Evolutionary conservation across 2,113 vertebrate species (phyloP), one percentile per base, ranked within the genome.

Genomic region (pig (Sus scrofa)): DNA sequence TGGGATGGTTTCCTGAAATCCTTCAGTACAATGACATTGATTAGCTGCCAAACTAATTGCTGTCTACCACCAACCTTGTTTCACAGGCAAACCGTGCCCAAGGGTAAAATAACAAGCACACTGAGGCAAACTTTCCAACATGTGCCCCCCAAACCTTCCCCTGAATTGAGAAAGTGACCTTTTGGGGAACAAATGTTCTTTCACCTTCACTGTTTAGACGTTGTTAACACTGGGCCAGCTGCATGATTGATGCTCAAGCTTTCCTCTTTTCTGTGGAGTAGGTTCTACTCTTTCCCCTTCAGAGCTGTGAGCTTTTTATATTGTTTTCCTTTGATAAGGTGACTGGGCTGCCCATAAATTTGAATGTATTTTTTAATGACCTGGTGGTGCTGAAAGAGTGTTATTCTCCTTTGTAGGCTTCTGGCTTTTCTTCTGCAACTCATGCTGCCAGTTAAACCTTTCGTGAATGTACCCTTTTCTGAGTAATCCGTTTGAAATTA

Each of bases 111-210:
- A 98, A 98, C 93, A 95, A 0, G 62, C 95, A 96, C 13, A 75
- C 96, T 89, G 96, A 98, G 93, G 95, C 50, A 96, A 88, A 97
- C 60, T 98, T 98, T 98, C 98, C 97, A 98, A 73, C 96, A 92
- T 86, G 91, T 97, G 97, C 89, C 97, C 97, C 96, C 97, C 96
- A 97, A 91, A 95, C 89, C 94, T 86, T 86, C 92, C 60, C 85
- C 34, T 37, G 77, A 94, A 74, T 84, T 68, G 65, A 85, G 94
- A 98, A 81, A 98, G 52, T 97, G 98, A 98, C 98, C 96, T 97
- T 97, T 96, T 90, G 93, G 96, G 97, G 97, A 98, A 98, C 97
- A 98, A 98, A 98, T 97, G 97, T 98, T 98, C 98, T 98, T 98
- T 98, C 95, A 98, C 98, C 96, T 97, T 97, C 92, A 52, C 78